Percentiles rank a stretch among this genome's conserved stretches.
phyloP scores from a whole-genome alignment of 2,113 vertebrate genomes.

The Dendropsophus ebraccatus region DNA sequence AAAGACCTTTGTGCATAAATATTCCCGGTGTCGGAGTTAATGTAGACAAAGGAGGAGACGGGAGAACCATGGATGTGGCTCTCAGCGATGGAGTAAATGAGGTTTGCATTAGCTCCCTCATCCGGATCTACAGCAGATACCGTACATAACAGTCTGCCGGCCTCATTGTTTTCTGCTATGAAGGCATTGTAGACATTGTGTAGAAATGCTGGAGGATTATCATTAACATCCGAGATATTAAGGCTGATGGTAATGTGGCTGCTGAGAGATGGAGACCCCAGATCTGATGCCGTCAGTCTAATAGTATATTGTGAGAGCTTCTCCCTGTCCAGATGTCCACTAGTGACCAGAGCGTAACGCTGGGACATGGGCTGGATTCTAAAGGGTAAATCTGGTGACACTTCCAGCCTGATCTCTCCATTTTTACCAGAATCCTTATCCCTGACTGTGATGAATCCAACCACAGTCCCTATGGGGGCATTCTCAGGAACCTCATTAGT shows the following conservation, averaged over 20 bases:
- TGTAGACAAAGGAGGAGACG: constrained; percentile 64
- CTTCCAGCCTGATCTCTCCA: constrained; percentile 63
- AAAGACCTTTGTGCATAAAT: constrained; percentile 68
- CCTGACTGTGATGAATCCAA: constrained; percentile 71
- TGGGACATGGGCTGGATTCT: constrained; percentile 71
- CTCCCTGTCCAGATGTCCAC: constrained; percentile 65
- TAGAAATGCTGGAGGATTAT: constrained; percentile 70
- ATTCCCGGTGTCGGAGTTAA: constrained; percentile 68
- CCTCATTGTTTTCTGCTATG: constrained; percentile 62
- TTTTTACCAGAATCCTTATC: constrained; percentile 75
- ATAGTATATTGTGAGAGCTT: constrained; percentile 63
- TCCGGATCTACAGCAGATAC: constrained; percentile 67
- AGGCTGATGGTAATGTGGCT: constrained; percentile 62
- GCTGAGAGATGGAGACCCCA: constrained; percentile 63
- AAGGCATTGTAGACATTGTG: constrained; percentile 63
- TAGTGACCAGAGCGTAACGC: constrained; percentile 64
- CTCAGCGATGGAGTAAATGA: constrained; percentile 31
- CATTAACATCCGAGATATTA: constrained; percentile 69
- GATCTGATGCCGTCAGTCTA: constrained; percentile 64
- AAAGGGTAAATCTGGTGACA: constrained; percentile 64
- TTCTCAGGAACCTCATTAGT: constrained; percentile 68
- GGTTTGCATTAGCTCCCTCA: constrained; percentile 64
- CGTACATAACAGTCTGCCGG: constrained; percentile 60
- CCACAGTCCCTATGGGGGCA: constrained; percentile 63
- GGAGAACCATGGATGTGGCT: constrained; percentile 53